A percentile compares a stretch with the other conserved stretches of the same genome.
Conservation (phyloP, 2,113 vertebrate genomes). For the Anseranas semipalmata region DNA sequence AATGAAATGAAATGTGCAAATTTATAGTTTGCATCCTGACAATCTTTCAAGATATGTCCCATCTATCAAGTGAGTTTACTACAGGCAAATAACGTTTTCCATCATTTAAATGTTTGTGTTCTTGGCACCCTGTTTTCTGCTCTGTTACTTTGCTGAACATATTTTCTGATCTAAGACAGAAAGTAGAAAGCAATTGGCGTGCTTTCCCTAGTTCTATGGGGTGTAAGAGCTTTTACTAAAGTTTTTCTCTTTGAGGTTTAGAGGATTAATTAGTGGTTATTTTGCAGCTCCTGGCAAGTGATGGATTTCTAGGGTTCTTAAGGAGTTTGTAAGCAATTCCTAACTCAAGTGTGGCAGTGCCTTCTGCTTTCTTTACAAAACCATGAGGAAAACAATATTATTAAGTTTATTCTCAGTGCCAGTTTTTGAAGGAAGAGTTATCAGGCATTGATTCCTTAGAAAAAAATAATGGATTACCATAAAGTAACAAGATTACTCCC, state of each 20-base stretch:
- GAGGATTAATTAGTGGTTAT: conserved; percentile 49
- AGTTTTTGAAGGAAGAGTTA: neutral
- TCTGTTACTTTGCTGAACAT: conserved; percentile 43
- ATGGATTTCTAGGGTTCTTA: neutral
- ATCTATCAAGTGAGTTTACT: conserved; percentile 19
- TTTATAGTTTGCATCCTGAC: conserved; percentile 35
- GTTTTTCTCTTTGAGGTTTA: neutral
- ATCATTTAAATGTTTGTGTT: conserved; percentile 54
- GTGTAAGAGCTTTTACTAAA: conserved; percentile 20
- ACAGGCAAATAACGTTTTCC: conserved; percentile 27
- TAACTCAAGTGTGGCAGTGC: neutral
- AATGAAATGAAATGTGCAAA: conserved; percentile 33
- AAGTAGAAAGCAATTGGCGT: conserved; percentile 40
- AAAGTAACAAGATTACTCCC: neutral
- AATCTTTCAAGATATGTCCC: conserved; percentile 9
- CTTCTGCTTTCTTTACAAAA: neutral
- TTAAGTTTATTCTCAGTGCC: neutral
- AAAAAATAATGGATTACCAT: neutral
- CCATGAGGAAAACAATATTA: neutral
- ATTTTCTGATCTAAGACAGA: conserved; percentile 45
- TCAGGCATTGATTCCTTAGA: neutral
- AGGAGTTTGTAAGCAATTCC: neutral
- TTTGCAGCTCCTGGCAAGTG: conserved; percentile 15
- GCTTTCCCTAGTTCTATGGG: neutral
- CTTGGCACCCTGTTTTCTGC: conserved; percentile 53